A percentile compares a stretch with the other conserved stretches of the same genome.
These are phyloP conservation scores for Aphelinus atriplicis DNA, from an alignment of 1,140 invertebrate species.

Conservation along the genomic window DNA sequence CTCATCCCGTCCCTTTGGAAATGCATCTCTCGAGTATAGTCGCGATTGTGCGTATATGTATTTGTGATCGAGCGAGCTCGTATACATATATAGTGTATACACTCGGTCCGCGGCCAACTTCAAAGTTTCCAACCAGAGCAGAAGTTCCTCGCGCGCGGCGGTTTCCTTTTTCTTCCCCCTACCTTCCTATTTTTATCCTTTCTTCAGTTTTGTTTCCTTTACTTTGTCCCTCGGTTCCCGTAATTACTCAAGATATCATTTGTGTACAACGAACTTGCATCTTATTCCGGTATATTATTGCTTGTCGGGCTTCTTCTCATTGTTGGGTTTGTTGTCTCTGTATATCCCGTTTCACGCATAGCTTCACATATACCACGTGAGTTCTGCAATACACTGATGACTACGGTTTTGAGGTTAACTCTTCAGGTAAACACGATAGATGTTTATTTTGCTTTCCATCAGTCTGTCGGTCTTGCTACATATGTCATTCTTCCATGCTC, in stretches of 20 bases:
- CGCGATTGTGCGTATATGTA: too few relatives aligned
- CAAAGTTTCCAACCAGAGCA: conserved; percentile 19
- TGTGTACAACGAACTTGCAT: too few relatives aligned
- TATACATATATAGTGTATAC: not conserved
- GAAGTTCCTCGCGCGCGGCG: not conserved
- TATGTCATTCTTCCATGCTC: too few relatives aligned
- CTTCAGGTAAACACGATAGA: not conserved
- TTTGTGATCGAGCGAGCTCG: too few relatives aligned
- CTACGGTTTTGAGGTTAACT: conserved; percentile 35
- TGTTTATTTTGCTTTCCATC: not conserved
- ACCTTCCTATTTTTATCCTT: conserved; percentile 16
- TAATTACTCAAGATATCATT: too few relatives aligned
- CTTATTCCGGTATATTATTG: too few relatives aligned
- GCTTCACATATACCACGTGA: conserved; percentile 26
- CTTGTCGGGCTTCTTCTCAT: not conserved
- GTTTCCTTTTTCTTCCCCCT: conserved; percentile 16
- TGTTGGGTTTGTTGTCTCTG: conserved; percentile 5
- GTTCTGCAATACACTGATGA: not conserved
- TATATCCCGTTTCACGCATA: not conserved
- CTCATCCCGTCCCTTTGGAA: not conserved
- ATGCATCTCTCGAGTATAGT: not conserved
- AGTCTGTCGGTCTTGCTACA: too few relatives aligned
- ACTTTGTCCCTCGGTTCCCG: not conserved
- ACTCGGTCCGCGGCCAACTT: conserved; percentile 31
- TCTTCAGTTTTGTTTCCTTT: not conserved